Evolutionary conservation across 2,797 vertebrate species (phyloP), one percentile per base, ranked within the genome.

Genomic region (Brotogeris chrysoptera): DNA sequence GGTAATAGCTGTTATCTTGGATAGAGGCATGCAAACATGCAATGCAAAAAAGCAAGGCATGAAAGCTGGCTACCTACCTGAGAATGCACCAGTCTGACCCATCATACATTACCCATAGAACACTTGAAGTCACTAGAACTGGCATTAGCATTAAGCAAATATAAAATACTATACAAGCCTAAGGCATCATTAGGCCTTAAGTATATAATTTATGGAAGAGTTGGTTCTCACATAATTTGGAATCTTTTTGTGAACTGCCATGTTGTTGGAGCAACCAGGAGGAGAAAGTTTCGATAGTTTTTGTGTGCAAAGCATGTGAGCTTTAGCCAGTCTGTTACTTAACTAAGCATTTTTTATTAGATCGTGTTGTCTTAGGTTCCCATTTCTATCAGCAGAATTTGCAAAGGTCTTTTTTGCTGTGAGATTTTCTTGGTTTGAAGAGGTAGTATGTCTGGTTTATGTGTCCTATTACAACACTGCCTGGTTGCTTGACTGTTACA

Each of bases 161-260:
- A 65, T 9, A 76, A 89, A 90, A 82, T 49, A 66, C 20, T 25
- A n/a, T 17, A 39, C 3, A 38, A 61, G 5, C 7, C 79, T 53
- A 84, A 11, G 7, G 13, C 16, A 57, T 55, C 25, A 68, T 49
- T 13, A 60, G 25, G 24, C 10, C 38, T 44, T 57, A 66, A 39
- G 16, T 17, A 43, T 10, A 9, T 4, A 38, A 68, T 34, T 88
- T 27, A 12, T 41, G 43, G 27, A 39, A 71, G 39, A 71, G 41
- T 18, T 71, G 34, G 71, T 19, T 74, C 19, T 77, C 12, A 24
- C 1, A 32, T 32, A 0, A 0, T 52, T 66, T 60, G n/a, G 24
- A 16, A 17, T 41, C 13, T 32, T 63, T 78, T 66, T 59, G n/a
- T 61, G 12, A 83, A 71, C 41, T 88, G 4, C 2, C 5, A 2